Evolutionary conservation across 2,888 invertebrate species (phyloP).

Genomic region (Sialis lutaria): DNA sequence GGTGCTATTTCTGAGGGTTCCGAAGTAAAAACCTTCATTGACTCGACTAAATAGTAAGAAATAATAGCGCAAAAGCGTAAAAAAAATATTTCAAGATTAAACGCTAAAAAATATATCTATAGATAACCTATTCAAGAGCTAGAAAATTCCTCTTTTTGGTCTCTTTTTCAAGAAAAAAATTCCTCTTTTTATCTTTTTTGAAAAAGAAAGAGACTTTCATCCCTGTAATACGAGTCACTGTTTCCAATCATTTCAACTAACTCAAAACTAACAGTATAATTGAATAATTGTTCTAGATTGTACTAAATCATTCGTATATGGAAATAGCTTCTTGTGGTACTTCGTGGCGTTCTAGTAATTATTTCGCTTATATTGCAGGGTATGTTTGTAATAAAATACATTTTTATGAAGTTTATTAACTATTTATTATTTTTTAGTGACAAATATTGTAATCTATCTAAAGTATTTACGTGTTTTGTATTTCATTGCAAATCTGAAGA

Average conservation of each 20-base stretch:
- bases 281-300: constrained; percentile 22
- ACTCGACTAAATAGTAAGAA: too few species aligned
- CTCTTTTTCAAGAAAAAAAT: too few species aligned
- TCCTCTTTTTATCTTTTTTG: too few species aligned
- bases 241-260: background rate
- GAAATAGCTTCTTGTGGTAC: constrained; percentile 47
- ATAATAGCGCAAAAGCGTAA: too few species aligned
- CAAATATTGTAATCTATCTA: constrained; percentile 27
- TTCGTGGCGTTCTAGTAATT: constrained; percentile 29
- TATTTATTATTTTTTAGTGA: constrained; percentile 21
- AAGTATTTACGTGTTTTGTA: constrained; percentile 27
- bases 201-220: too few species aligned
- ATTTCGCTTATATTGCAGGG: constrained; percentile 46
- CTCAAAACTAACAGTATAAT: background rate
- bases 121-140: too few species aligned
- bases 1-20: too few species aligned
- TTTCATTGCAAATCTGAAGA: constrained; percentile 25
- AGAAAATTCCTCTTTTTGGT: too few species aligned
- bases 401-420: background rate
- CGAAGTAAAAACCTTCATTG: too few species aligned
- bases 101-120: too few species aligned
- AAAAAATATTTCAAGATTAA: too few species aligned
- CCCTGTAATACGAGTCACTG: too few species aligned
- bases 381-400: constrained; percentile 16
- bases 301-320: constrained; percentile 40